Conservation (phyloP, 37 sponge, comb jelly and placozoan genomes). For the Hexactinellida sp. region DNA sequence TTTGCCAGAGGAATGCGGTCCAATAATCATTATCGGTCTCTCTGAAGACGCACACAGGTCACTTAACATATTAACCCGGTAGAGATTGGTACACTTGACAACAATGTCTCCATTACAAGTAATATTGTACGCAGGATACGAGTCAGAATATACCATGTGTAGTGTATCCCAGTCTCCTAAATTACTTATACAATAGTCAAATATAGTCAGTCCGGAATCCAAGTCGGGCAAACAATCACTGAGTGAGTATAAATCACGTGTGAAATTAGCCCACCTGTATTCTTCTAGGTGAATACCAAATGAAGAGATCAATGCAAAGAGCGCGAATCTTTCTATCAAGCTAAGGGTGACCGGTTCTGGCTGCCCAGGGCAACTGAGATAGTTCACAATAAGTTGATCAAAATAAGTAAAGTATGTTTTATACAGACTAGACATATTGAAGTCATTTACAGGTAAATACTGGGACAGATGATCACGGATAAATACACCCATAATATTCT, state of each 20-base stretch:
- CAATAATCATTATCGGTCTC: slow-evolving; percentile 8
- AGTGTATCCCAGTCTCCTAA: slow-evolving; percentile 9
- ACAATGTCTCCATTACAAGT: slow-evolving; percentile 3
- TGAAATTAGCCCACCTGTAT: background rate
- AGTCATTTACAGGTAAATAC: background rate
- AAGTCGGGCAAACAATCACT: background rate
- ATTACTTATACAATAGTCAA: background rate
- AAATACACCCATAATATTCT: background rate
- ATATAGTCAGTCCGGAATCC: background rate
- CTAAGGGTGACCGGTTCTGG: background rate
- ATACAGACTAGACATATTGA: background rate
- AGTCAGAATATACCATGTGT: background rate
- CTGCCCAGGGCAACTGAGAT: background rate
- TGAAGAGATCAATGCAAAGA: background rate
- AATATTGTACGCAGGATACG: background rate
- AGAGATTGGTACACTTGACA: background rate
- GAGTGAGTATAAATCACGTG: background rate
- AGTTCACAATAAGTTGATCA: background rate
- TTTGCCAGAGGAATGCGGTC: background rate
- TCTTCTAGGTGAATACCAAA: background rate
- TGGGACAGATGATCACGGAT: background rate
- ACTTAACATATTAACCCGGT: background rate
- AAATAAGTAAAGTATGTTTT: background rate
- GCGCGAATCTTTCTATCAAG: background rate
- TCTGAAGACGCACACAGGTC: background rate